Conservation (phyloP, 2,797 vertebrate species). For the Danionella dracula region DNA sequence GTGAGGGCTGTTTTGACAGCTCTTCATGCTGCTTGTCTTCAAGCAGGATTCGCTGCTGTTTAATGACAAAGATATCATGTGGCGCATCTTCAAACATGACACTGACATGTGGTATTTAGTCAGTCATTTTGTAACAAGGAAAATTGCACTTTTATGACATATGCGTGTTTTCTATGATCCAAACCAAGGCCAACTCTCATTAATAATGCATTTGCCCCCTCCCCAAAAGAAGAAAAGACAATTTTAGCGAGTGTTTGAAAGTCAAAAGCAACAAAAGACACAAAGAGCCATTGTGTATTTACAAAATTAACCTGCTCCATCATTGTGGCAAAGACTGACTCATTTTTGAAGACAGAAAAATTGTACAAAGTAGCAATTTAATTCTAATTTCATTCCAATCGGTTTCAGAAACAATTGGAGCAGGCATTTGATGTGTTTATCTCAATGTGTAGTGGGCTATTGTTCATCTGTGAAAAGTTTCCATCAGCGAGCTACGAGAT, state of each 20-base stretch:
- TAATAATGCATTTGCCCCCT: slow-evolving; percentile 53
- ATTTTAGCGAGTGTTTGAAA: slow-evolving; percentile 50
- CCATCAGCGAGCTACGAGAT: slow-evolving; percentile 39
- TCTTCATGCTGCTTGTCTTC: slow-evolving; percentile 63
- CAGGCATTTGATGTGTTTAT: slow-evolving; percentile 65
- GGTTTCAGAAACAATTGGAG: slow-evolving; percentile 64
- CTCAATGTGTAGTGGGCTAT: slow-evolving; percentile 55
- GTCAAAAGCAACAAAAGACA: slow-evolving; percentile 69
- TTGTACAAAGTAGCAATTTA: slow-evolving; percentile 66
- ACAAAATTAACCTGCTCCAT: slow-evolving; percentile 68
- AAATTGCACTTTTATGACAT: slow-evolving; percentile 68
- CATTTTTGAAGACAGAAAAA: slow-evolving; percentile 66
- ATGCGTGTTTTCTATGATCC: slow-evolving; percentile 71
- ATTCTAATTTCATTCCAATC: slow-evolving; percentile 67
- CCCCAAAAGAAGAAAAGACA: slow-evolving; percentile 52
- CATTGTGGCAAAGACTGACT: slow-evolving; percentile 67
- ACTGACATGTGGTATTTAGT: slow-evolving; percentile 79
- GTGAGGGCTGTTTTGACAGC: slow-evolving; percentile 75
- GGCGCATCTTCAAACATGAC: slow-evolving; percentile 78
- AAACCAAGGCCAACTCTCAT: slow-evolving; percentile 66
- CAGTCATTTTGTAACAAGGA: slow-evolving; percentile 74
- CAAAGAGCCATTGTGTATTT: slow-evolving; percentile 73
- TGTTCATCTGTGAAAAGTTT: slow-evolving; percentile 51
- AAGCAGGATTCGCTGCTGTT: slow-evolving; percentile 68
- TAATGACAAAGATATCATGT: slow-evolving; percentile 82